Conservation (phyloP, 2,113 vertebrate species). For the cat (Felis catus) region DNA sequence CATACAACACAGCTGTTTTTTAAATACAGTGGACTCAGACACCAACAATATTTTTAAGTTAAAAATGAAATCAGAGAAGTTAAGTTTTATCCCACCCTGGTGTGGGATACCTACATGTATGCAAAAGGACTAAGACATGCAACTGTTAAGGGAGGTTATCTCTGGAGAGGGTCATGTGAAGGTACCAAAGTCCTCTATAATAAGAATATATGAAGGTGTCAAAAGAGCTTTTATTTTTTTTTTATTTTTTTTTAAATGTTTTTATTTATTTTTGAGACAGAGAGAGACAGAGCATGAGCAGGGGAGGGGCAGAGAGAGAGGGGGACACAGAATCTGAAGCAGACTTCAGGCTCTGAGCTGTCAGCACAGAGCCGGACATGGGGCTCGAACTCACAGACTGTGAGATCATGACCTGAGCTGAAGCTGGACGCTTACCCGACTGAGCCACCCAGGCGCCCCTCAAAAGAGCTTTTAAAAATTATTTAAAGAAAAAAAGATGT, state of each 20-base stretch:
- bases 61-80: constrained; percentile 56
- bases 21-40: not conserved
- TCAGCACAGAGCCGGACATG: too few relatives aligned
- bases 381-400: too few relatives aligned
- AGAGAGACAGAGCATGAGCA: too few relatives aligned
- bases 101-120: not conserved
- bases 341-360: too few relatives aligned
- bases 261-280: too few relatives aligned
- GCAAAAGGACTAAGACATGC: not conserved
- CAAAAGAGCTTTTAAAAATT: too few relatives aligned
- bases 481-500: not conserved
- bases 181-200: not conserved
- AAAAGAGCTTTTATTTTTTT: not conserved
- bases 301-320: too few relatives aligned
- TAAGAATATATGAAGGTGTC: not conserved
- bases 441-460: too few relatives aligned
- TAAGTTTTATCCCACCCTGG: not conserved
- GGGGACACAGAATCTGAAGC: too few relatives aligned
- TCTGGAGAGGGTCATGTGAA: not conserved
- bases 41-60: not conserved
- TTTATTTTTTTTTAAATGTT: not conserved
- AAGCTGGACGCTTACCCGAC: too few relatives aligned
- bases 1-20: not conserved
- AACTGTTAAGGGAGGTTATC: not conserved
- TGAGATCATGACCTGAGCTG: too few relatives aligned